These are phyloP conservation scores for Cyprinodon diabolis DNA, from an alignment of 2,797 vertebrate genomes.

Conservation along the genomic window DNA sequence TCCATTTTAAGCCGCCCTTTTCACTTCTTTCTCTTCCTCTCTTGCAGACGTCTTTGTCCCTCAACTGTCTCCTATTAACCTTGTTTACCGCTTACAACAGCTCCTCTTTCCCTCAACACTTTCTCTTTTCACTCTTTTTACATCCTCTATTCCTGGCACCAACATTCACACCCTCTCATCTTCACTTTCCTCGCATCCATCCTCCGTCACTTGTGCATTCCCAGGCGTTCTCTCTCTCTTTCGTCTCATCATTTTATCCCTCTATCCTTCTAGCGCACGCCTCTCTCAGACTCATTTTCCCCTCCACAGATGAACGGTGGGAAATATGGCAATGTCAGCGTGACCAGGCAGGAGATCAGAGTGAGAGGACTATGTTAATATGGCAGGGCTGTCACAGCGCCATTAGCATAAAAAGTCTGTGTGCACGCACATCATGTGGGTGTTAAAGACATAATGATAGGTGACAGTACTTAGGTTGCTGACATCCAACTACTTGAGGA, in stretches of 20 bases:
- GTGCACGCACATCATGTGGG: slow-evolving; percentile 41
- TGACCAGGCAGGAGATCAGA: slow-evolving; percentile 65
- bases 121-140: slow-evolving; percentile 48
- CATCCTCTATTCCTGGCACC: slow-evolving; percentile 65
- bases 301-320: slow-evolving; percentile 59
- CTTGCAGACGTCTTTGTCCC: slow-evolving; percentile 53
- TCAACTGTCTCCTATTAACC: slow-evolving; percentile 56
- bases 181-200: slow-evolving; percentile 54
- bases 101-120: slow-evolving; percentile 42
- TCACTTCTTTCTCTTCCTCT: slow-evolving; percentile 23
- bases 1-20: slow-evolving; percentile 53
- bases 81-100: slow-evolving; percentile 59
- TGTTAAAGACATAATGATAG: slow-evolving; percentile 72
- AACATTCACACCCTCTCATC: slow-evolving; percentile 64
- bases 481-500: slow-evolving; percentile 60
- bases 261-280: slow-evolving; percentile 47
- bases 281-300: slow-evolving; percentile 58
- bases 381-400: slow-evolving; percentile 56
- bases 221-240: slow-evolving; percentile 51
- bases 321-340: slow-evolving; percentile 70
- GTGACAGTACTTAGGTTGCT: slow-evolving; percentile 69
- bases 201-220: slow-evolving; percentile 65
- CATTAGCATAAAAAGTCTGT: slow-evolving; percentile 46
- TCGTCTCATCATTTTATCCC: slow-evolving; percentile 54
- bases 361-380: slow-evolving; percentile 59